Conservation (phyloP, 1,140 invertebrate species). For the Psilanteris sp. region DNA sequence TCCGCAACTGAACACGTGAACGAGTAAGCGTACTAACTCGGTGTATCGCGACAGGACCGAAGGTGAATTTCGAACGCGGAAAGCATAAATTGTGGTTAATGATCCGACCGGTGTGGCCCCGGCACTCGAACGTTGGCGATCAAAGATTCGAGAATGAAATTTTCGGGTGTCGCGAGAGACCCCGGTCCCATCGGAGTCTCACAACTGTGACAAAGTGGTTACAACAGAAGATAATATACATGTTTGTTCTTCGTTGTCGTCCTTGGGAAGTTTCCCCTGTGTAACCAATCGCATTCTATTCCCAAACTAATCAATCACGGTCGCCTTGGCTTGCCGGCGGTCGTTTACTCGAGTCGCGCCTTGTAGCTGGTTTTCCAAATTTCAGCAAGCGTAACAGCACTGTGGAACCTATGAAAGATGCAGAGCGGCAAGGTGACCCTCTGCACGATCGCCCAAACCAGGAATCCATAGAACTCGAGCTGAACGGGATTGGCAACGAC, state of each 20-base stretch:
- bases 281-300: constrained; percentile 11
- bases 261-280: constrained; percentile 19
- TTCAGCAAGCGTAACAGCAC: constrained; percentile 96
- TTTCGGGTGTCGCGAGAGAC: constrained; percentile 2
- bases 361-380: constrained; percentile 99
- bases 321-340: neutral
- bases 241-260: constrained; percentile 53
- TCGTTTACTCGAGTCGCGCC: constrained; percentile 87
- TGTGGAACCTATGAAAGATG: constrained; percentile 98
- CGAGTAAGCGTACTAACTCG: constrained; percentile 22
- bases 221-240: constrained; percentile 52
- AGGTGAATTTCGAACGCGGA: neutral
- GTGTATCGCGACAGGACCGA: constrained; percentile 6
- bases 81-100: constrained; percentile 9
- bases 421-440: constrained; percentile 95
- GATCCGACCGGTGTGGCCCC: too few relatives aligned
- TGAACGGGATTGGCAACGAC: constrained; percentile 94
- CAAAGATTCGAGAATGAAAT: neutral
- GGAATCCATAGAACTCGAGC: constrained; percentile 94
- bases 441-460: constrained; percentile 96
- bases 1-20: constrained; percentile 16
- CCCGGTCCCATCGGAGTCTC: constrained; percentile 20
- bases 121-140: constrained; percentile 5
- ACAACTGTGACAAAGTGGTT: constrained; percentile 22
- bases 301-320: constrained; percentile 13